These are phyloP conservation scores for Zhuqinia jingwanae DNA, from an alignment of 2,888 invertebrate species.

Conservation along the genomic window DNA sequence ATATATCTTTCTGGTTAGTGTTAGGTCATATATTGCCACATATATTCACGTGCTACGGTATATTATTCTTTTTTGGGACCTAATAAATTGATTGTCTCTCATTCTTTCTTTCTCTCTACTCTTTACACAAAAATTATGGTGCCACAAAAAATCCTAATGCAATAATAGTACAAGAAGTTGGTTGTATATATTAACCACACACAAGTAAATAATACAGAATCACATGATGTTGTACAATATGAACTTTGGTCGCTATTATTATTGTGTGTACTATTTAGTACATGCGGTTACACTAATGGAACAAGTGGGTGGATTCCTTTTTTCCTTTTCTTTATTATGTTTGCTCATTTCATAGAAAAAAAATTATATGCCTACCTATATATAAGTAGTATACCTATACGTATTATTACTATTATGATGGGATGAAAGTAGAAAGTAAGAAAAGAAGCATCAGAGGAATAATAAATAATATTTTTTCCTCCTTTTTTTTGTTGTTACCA, in stretches of 20 bases:
- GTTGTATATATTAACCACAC: conserved; percentile 14
- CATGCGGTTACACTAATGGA: conserved; percentile 63
- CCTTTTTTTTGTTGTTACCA: neutral
- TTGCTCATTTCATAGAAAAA: conserved; percentile 77
- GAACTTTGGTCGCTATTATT: neutral
- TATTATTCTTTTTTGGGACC: no score
- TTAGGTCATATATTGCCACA: conserved; percentile 15
- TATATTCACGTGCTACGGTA: no score
- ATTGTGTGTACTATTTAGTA: neutral
- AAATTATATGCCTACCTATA: no score
- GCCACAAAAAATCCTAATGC: conserved; percentile 11
- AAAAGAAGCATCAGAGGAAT: conserved; percentile 62
- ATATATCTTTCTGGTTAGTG: neutral
- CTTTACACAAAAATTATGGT: neutral
- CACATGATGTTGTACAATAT: conserved; percentile 9
- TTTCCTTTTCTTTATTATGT: conserved; percentile 69
- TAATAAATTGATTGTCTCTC: conserved; percentile 52
- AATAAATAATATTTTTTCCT: conserved; percentile 63
- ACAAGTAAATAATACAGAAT: conserved; percentile 38
- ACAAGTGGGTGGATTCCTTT: conserved; percentile 75
- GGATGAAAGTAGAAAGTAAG: conserved; percentile 57
- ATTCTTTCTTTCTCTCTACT: neutral
- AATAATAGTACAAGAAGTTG: neutral
- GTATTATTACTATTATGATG: no score
- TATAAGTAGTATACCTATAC: no score